A percentile compares a stretch with the other conserved stretches of the same genome.
Evolutionary conservation across 2,888 invertebrate genomes (phyloP).

Genomic region (Drymonia ruficornis): DNA sequence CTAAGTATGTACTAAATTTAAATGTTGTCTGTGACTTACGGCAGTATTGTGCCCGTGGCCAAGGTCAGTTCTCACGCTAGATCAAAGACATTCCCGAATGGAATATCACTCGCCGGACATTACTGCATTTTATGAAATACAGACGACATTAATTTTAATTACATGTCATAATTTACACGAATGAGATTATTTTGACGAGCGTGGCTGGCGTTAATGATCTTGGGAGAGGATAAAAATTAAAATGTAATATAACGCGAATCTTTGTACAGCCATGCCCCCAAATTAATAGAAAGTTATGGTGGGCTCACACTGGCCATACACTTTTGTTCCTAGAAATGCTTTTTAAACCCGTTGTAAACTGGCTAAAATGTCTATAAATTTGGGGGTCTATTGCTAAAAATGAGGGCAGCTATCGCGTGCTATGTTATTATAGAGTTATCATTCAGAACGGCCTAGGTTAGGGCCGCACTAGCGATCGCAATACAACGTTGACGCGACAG

Average conservation of each 20-base stretch:
- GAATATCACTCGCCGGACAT: slow-evolving; percentile 3
- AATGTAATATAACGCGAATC: background rate
- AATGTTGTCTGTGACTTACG: background rate
- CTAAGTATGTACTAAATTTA: background rate
- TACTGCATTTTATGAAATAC: slow-evolving; percentile 1
- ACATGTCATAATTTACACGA: background rate
- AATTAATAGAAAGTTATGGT: too few species aligned
- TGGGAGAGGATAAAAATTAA: background rate
- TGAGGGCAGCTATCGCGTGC: too few species aligned
- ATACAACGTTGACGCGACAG: too few species aligned
- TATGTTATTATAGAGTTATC: too few species aligned
- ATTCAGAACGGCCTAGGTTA: too few species aligned
- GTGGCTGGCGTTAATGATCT: background rate
- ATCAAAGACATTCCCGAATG: background rate
- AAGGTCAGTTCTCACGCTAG: background rate
- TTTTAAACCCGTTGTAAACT: too few species aligned
- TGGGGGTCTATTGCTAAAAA: too few species aligned
- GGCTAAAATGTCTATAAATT: too few species aligned
- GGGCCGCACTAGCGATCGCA: too few species aligned
- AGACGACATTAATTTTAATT: slow-evolving; percentile 5
- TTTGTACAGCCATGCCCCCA: too few species aligned
- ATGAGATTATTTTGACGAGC: background rate
- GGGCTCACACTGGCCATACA: too few species aligned
- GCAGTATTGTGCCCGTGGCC: background rate
- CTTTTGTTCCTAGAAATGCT: too few species aligned